These are phyloP conservation scores for Coelinius sp. DNA, from an alignment of 2,888 invertebrate species.

Conservation along the genomic window DNA sequence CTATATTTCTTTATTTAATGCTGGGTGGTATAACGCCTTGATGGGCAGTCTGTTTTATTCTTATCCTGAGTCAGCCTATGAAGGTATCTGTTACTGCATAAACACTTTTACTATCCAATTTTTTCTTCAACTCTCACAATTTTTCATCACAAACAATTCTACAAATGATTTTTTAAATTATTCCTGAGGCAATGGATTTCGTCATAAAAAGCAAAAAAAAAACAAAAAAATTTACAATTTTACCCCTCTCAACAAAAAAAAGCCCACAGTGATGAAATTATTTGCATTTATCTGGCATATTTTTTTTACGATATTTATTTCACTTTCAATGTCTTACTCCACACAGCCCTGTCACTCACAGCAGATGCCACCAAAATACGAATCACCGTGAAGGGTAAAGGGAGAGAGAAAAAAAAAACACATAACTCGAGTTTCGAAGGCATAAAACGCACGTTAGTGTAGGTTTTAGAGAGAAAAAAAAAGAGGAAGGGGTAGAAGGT, in stretches of 20 bases:
- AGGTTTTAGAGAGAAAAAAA: constrained; percentile 13
- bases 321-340: constrained; percentile 42
- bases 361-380: constrained; percentile 46
- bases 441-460: constrained; percentile 44
- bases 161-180: too few relatives aligned
- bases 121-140: too few relatives aligned
- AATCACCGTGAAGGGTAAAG: constrained; percentile 40
- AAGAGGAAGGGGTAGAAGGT: not conserved
- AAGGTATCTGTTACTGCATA: constrained; percentile 36
- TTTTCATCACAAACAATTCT: too few relatives aligned
- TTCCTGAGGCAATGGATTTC: constrained; percentile 38
- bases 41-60: constrained; percentile 66
- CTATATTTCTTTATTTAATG: constrained; percentile 69
- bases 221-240: not conserved
- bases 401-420: constrained; percentile 31
- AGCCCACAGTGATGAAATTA: constrained; percentile 53
- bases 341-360: constrained; percentile 58
- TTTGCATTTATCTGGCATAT: constrained; percentile 66
- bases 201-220: not conserved
- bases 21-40: constrained; percentile 61
- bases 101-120: constrained; percentile 15
- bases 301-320: constrained; percentile 66
- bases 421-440: constrained; percentile 33
- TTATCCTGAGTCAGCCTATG: constrained; percentile 62
- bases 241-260: constrained; percentile 5